These are phyloP conservation scores for Myiagra hebetior DNA, from an alignment of 2,113 vertebrate genomes.

Conservation along the genomic window DNA sequence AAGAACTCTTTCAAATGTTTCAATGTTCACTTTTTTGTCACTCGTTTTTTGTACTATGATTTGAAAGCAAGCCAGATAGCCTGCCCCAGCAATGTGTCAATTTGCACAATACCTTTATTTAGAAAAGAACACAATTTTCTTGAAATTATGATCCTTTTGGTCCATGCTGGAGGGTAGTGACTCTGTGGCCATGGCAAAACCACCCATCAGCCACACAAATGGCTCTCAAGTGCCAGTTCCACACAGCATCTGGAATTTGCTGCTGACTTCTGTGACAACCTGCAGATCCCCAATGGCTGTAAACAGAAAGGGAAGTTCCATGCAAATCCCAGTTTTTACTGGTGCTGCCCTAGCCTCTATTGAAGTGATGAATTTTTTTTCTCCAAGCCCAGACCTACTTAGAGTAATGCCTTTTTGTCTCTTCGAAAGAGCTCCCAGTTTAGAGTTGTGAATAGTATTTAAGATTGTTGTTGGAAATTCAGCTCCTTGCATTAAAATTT, in stretches of 20 bases:
- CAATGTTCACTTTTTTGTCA: not conserved
- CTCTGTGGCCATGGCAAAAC: not conserved
- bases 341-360: not conserved
- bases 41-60: not conserved
- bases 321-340: not conserved
- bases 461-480: not conserved
- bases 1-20: not conserved
- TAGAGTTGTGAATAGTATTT: not conserved
- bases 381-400: not conserved
- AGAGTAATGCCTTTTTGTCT: not conserved
- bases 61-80: not conserved
- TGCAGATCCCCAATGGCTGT: not conserved
- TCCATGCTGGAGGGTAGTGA: not conserved
- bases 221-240: not conserved
- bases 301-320: not conserved
- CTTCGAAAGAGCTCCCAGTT: not conserved
- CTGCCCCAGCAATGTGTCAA: not conserved
- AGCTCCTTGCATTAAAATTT: not conserved
- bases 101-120: not conserved
- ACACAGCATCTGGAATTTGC: not conserved
- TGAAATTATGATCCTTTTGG: not conserved
- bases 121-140: not conserved
- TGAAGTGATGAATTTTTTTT: not conserved
- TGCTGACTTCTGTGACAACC: not conserved
- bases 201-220: not conserved